Evolutionary conservation across 1,140 invertebrate genomes (phyloP), one percentile per base, ranked within the genome.

Genomic region (Goniozus legneri): DNA sequence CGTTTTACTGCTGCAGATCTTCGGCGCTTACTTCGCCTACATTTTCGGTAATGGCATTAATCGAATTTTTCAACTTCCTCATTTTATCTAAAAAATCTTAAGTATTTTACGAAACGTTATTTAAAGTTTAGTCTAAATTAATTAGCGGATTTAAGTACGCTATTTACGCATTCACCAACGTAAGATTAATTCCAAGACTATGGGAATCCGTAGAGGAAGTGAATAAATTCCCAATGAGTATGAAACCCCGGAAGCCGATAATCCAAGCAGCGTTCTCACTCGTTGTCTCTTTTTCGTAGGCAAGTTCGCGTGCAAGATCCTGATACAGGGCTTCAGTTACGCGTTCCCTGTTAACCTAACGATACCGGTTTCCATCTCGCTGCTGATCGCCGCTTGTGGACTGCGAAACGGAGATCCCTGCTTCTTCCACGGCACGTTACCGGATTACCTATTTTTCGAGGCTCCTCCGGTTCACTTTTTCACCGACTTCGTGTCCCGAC

Each of bases 311-410:
- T 97, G 94, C 77, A 96, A 96, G 77, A 96, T 97, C 60, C 82
- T 95, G 50, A 96, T 97, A 46, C 95, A 97, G 76, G 90, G 91
- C 20, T 95, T 97, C 78, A 95, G 93, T 67, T 97, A 95, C 65
- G 92, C 94, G 0, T 92, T 97, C 54, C 95, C 95, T 0, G 87
- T 97, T 0, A 95, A 89, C 69, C 79, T 97, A 41, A 89, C 91
- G 0, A 91, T 96, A 54, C 95, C 94, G 0, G 82, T 96, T 1
- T 84, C 88, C 0, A 87, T 97, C 16, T 94, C 91, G 1, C 70
- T 97, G 14, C 72, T 95, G 50, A 95, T 95, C 50, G 84, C 91
- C 13, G 88, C 89, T 6, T 95, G 92, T 62, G 92, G 92, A 13
- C 76, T 95, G 8, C 80, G 92, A 20, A 87, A 86, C 49, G 86